Evolutionary conservation across 53 echinoderm and acorn worm species (phyloP).

Genomic region (Stichopus horrens): DNA sequence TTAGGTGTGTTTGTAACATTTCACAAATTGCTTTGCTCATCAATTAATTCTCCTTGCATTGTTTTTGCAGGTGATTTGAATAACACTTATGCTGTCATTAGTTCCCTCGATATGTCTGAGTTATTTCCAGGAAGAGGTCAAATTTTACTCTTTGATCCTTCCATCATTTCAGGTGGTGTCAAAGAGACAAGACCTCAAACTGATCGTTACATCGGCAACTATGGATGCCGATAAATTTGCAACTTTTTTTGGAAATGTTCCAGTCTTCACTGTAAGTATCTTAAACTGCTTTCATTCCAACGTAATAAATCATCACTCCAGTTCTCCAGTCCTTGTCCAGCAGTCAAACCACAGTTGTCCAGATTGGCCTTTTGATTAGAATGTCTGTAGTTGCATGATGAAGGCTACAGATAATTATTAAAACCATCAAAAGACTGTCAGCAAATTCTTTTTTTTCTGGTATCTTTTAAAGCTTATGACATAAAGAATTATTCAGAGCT

Average conservation of each 20-base stretch:
- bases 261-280: slow-evolving; percentile 80
- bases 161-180: slow-evolving; percentile 70
- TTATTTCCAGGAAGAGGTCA: not conserved
- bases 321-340: too few species aligned
- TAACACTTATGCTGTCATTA: not conserved
- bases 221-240: slow-evolving; percentile 97
- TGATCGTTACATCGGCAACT: slow-evolving; percentile 97
- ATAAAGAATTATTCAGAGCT: too few species aligned
- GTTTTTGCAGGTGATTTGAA: not conserved
- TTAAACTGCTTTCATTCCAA: not conserved
- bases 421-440: too few species aligned
- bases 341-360: too few species aligned
- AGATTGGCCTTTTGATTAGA: too few species aligned
- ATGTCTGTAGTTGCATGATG: too few species aligned
- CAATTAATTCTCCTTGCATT: too few species aligned
- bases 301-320: not conserved
- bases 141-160: not conserved
- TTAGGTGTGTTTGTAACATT: too few species aligned
- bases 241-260: slow-evolving; percentile 93
- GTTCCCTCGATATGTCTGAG: not conserved
- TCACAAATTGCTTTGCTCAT: not conserved
- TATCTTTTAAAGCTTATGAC: too few species aligned
- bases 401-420: too few species aligned
- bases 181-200: slow-evolving; percentile 87
- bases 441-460: too few species aligned